These are phyloP conservation scores for Pelochelys cantorii DNA, from an alignment of 2,797 vertebrate species.

Conservation along the genomic window DNA sequence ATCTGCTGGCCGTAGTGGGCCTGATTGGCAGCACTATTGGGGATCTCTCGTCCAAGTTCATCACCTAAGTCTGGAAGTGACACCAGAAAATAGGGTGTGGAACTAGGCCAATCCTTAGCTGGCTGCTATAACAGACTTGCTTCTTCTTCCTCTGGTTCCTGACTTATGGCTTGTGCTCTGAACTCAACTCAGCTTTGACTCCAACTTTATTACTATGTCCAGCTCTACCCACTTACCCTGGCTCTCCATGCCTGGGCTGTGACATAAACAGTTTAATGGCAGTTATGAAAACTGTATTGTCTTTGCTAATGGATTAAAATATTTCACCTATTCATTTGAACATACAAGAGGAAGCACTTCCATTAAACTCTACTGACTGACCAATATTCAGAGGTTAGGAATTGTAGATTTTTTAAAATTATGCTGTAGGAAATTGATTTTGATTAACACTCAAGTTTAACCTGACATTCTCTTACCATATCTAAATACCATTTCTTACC, in stretches of 20 bases:
- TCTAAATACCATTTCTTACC: background rate
- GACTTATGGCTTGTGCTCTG: background rate
- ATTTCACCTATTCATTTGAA: background rate
- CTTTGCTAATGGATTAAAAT: conserved; percentile 23
- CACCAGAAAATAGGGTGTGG: background rate
- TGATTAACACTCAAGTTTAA: background rate
- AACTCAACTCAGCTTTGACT: background rate
- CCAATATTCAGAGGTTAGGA: background rate
- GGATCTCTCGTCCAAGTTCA: background rate
- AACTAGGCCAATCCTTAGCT: background rate
- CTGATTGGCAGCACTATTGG: background rate
- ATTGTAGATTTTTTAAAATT: conserved; percentile 11
- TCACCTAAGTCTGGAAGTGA: background rate
- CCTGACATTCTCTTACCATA: background rate
- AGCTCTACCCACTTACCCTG: background rate
- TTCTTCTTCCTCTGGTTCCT: background rate
- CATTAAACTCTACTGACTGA: conserved; percentile 1
- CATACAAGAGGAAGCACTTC: background rate
- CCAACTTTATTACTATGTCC: background rate
- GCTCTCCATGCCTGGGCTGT: background rate
- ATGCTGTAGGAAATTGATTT: background rate
- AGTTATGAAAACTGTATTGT: background rate
- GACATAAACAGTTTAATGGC: background rate
- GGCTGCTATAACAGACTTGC: background rate
- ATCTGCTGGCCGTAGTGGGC: background rate